Evolutionary conservation across 2,888 invertebrate species (phyloP).

Genomic region (Lumbricus terrestris): DNA sequence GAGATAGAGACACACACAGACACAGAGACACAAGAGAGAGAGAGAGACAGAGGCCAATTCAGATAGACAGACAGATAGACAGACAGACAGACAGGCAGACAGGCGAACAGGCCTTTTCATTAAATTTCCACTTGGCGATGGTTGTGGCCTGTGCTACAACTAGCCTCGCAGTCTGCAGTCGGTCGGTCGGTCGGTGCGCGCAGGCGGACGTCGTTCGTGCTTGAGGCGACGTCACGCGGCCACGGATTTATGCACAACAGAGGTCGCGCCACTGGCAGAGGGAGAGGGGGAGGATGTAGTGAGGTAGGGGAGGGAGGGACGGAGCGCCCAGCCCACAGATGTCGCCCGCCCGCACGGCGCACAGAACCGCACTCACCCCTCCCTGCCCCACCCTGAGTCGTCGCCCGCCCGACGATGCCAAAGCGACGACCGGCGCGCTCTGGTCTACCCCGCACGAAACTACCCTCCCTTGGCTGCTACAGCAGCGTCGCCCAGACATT

Average conservation of each 20-base stretch:
- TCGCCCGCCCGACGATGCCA: background rate
- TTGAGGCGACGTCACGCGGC: background rate
- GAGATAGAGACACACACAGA: background rate
- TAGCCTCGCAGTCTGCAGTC: background rate
- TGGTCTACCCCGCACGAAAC: background rate
- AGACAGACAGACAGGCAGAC: background rate
- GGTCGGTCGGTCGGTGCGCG: background rate
- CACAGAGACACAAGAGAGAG: no score
- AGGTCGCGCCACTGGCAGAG: background rate
- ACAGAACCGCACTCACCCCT: background rate
- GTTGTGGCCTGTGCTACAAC: background rate
- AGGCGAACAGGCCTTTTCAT: background rate
- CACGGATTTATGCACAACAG: background rate
- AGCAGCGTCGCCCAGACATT: background rate
- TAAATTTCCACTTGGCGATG: constrained; percentile 3
- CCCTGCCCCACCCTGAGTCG: background rate
- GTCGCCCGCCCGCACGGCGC: background rate
- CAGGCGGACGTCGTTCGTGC: background rate
- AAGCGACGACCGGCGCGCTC: background rate
- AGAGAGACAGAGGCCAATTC: background rate
- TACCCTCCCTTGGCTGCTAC: background rate
- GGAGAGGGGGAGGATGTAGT: background rate
- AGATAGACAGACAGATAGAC: background rate
- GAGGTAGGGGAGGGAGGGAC: background rate
- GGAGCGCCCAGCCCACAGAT: background rate